Conservation (phyloP, 2,797 vertebrate genomes). For the Galagoides demidoff region DNA sequence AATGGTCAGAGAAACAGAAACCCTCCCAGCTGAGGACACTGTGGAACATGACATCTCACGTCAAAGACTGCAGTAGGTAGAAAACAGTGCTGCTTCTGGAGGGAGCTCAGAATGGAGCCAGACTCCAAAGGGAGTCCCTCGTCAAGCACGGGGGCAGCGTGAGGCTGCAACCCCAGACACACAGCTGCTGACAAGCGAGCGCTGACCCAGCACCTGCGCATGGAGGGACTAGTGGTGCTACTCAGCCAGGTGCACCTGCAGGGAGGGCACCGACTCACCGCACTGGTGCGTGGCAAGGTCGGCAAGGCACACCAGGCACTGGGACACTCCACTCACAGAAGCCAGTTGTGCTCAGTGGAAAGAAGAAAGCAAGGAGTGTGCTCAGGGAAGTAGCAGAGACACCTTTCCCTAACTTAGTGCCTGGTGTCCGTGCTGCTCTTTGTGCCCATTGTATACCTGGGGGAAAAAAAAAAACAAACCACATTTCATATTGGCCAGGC, state of each 20-base stretch:
- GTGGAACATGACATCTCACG: fast-evolving
- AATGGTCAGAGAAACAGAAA: background rate
- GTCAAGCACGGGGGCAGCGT: background rate
- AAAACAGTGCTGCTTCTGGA: background rate
- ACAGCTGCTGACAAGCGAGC: background rate
- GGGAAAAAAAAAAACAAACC: too few relatives aligned
- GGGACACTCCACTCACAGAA: background rate
- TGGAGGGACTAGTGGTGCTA: background rate
- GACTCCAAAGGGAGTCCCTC: background rate
- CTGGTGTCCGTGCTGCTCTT: background rate
- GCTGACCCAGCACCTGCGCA: background rate
- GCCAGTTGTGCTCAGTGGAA: background rate
- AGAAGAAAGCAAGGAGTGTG: background rate
- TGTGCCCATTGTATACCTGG: too few relatives aligned
- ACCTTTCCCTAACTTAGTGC: background rate
- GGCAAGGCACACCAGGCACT: background rate
- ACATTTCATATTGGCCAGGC: too few relatives aligned
- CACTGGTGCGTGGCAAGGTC: background rate
- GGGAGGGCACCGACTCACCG: background rate
- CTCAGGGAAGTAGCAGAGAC: background rate
- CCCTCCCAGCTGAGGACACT: background rate
- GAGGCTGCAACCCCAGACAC: background rate
- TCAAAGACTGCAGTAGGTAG: fast-evolving
- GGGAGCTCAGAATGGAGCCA: background rate
- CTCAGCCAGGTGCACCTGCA: background rate